Conservation (phyloP, 2,888 invertebrate species). For the Nomada ruficornis region DNA sequence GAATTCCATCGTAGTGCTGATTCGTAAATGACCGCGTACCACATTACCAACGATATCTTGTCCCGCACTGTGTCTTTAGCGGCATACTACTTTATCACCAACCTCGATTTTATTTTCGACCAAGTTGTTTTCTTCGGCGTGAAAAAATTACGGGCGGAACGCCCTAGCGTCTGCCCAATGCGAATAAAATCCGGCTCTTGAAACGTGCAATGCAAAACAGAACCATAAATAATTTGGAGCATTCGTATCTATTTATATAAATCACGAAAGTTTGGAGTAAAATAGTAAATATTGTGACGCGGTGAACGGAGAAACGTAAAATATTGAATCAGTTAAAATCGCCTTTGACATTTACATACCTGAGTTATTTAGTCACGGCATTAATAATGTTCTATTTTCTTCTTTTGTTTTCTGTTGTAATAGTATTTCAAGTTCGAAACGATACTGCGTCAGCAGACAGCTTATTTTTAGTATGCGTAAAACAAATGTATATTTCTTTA, state of each 20-base stretch:
- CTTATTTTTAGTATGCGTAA: neutral
- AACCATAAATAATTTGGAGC: neutral
- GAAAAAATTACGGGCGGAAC: neutral
- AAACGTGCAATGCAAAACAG: neutral
- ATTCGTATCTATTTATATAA: neutral
- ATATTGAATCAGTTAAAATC: neutral
- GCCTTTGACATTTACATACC: neutral
- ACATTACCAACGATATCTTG: conserved; percentile 21
- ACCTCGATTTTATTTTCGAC: neutral
- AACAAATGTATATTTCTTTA: too few relatives aligned
- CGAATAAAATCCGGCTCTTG: too few relatives aligned
- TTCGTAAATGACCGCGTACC: conserved; percentile 37
- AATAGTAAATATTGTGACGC: neutral
- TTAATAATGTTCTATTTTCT: neutral
- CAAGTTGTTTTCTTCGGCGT: neutral
- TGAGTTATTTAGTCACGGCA: too few relatives aligned
- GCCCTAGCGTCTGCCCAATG: too few relatives aligned
- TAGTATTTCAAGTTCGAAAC: neutral
- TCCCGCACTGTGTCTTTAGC: neutral
- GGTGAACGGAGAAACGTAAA: neutral
- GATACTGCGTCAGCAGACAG: too few relatives aligned
- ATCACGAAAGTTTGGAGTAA: neutral
- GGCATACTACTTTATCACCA: neutral
- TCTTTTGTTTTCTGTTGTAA: neutral
- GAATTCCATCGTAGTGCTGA: conserved; percentile 55